Evolutionary conservation across 2,888 invertebrate genomes (phyloP).

Genomic region (Drosophila suboccidentalis): DNA sequence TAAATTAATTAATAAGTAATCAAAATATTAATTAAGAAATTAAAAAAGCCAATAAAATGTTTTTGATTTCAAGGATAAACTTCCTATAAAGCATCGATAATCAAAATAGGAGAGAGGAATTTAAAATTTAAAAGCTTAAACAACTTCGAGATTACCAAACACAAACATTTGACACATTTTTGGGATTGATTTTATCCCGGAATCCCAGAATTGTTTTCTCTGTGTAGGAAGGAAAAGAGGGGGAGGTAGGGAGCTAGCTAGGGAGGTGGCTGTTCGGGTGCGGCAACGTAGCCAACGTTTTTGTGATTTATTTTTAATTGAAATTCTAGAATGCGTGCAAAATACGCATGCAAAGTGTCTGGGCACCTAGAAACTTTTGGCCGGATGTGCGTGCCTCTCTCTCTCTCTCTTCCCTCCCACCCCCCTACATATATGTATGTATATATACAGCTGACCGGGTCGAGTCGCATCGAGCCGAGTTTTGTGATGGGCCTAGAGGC

Average conservation of each 20-base stretch:
- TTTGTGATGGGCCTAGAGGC: constrained; percentile 58
- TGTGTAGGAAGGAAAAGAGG: neutral
- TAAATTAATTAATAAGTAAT: too few species aligned
- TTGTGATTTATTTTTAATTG: constrained; percentile 86
- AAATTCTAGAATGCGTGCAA: constrained; percentile 86
- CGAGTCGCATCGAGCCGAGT: constrained; percentile 6
- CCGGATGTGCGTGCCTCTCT: constrained; percentile 42
- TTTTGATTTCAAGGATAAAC: too few species aligned
- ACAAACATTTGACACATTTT: too few species aligned
- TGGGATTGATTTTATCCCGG: too few species aligned
- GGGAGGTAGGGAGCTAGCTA: neutral
- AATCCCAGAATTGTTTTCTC: too few species aligned
- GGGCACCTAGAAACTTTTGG: constrained; percentile 80
- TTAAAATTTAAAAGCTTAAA: too few species aligned
- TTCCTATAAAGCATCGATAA: too few species aligned
- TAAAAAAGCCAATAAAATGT: too few species aligned
- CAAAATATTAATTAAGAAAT: too few species aligned
- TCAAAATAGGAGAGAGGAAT: too few species aligned
- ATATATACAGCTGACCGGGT: constrained; percentile 47
- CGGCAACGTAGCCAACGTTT: constrained; percentile 73
- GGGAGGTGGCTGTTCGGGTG: neutral
- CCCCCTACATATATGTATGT: neutral
- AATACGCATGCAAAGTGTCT: constrained; percentile 83
- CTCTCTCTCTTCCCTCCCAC: neutral
- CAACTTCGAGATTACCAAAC: too few species aligned